Evolutionary conservation across 2,888 invertebrate genomes (phyloP), one percentile per base, ranked within the genome.

Genomic region (Cephalotes varians): DNA sequence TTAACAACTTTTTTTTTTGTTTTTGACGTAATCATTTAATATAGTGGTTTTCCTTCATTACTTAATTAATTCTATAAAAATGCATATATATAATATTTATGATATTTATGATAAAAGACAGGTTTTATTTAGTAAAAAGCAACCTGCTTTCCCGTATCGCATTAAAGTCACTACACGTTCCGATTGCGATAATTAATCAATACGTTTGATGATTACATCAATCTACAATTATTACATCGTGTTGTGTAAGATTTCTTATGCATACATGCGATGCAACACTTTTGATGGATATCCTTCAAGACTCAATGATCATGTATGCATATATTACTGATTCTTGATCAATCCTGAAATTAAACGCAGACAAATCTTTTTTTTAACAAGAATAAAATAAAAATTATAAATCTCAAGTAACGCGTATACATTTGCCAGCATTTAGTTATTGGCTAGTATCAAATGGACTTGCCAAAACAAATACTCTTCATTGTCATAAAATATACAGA

Each of bases 191-290:
- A 71, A 82, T 64, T 64, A 74, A 60, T 62, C 10, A 62, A 60
- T 74, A 80, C 34, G 28, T 25, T 28, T 51, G 56, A 40, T 40
- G 31, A 60, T 65, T 79, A 64, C 81, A 34, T 60, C 58, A 79
- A 64, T 60, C 31, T 15, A 18, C 40, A 34, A 40, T 62, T 74
- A 79, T 74, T 73, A 21, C 54, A 21, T 72, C 47, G 56, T 58
- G 31, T 87, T 85, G 67, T 76, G 44, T 72, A 85, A 76, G 86
- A 62, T 25, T 77, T 73, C 82, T 82, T 51, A 47, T 44, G 74
- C 34, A 40, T 37, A 28, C 28, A 21, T 25, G 28, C 51, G 7
- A 62, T 34, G 76, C 64, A 62, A 51, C 18, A 77, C 49, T 64
- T 73, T 64, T 69, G 73, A 79, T 60, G 60, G 56, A 25, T 58